phyloP scores from a whole-genome alignment of 2,113 vertebrate species.

The Lagenorhynchus albirostris region DNA sequence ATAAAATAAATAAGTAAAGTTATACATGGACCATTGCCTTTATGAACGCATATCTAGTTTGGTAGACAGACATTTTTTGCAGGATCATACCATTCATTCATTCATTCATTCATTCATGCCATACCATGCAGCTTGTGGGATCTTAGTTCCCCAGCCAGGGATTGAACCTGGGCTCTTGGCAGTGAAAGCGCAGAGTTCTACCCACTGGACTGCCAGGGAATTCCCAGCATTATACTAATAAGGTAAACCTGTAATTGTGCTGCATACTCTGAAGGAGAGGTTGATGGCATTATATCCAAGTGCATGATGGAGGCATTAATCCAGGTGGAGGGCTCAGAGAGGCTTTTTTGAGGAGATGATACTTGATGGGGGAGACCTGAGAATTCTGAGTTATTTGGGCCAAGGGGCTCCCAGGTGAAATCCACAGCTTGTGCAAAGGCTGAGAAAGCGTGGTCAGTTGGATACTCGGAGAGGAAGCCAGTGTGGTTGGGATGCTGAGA shows the following conservation, averaged over 20 bases:
- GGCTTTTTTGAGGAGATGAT: not conserved
- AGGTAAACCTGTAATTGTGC: not conserved
- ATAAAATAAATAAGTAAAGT: not conserved
- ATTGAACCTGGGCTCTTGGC: too few relatives aligned
- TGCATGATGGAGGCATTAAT: fast-evolving
- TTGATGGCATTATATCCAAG: not conserved
- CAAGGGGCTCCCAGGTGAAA: not conserved
- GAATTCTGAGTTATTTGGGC: not conserved
- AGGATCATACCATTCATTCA: not conserved
- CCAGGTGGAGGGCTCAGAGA: not conserved
- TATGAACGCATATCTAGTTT: not conserved
- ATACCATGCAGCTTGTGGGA: too few relatives aligned
- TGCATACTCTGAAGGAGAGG: not conserved
- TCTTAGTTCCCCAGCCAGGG: too few relatives aligned
- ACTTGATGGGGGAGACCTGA: not conserved
- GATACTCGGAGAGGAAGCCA: not conserved
- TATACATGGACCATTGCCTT: not conserved
- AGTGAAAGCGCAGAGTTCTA: too few relatives aligned
- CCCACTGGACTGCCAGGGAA: too few relatives aligned
- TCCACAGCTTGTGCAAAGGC: not conserved
- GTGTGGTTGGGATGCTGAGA: not conserved
- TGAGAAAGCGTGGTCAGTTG: not conserved
- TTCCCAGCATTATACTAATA: not conserved
- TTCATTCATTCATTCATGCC: too few relatives aligned
- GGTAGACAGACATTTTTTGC: not conserved